These are phyloP conservation scores for Dendrophyllia cribrosa DNA, from an alignment of 64 coral and sea anemone species.

Conservation along the genomic window DNA sequence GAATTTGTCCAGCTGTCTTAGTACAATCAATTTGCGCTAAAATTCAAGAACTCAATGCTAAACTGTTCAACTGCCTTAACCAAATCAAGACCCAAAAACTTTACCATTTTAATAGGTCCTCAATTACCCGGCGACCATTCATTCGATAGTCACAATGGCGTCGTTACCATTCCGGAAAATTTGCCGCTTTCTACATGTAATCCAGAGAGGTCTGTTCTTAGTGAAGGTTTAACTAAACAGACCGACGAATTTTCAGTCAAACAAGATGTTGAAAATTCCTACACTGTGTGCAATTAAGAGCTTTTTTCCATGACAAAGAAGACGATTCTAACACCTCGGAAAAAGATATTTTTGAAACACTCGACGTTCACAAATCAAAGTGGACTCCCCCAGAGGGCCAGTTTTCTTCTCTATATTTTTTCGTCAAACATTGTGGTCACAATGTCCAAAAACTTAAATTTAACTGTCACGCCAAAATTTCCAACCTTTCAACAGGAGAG, in stretches of 20 bases:
- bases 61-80: slow-evolving; percentile 41
- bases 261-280: slow-evolving; percentile 39
- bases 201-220: slow-evolving; percentile 59
- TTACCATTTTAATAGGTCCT: slow-evolving; percentile 19
- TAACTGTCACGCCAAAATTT: too few relatives aligned
- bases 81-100: slow-evolving; percentile 32
- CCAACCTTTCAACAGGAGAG: too few relatives aligned
- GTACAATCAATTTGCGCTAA: slow-evolving; percentile 35
- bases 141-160: slow-evolving; percentile 26
- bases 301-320: slow-evolving; percentile 59
- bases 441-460: slow-evolving; percentile 33
- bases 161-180: slow-evolving; percentile 69
- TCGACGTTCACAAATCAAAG: slow-evolving; percentile 23
- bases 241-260: slow-evolving; percentile 21
- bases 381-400: slow-evolving; percentile 61
- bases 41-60: slow-evolving; percentile 66
- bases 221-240: slow-evolving; percentile 67
- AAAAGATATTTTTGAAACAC: slow-evolving; percentile 43
- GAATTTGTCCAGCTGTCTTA: slow-evolving; percentile 28
- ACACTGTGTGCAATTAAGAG: slow-evolving; percentile 44
- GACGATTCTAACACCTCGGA: slow-evolving; percentile 10
- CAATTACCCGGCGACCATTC: background rate
- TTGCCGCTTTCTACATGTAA: slow-evolving; percentile 59
- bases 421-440: slow-evolving; percentile 52
- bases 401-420: slow-evolving; percentile 49